Conservation (phyloP, 2,888 invertebrate species). For the Eupithecia inturbata region DNA sequence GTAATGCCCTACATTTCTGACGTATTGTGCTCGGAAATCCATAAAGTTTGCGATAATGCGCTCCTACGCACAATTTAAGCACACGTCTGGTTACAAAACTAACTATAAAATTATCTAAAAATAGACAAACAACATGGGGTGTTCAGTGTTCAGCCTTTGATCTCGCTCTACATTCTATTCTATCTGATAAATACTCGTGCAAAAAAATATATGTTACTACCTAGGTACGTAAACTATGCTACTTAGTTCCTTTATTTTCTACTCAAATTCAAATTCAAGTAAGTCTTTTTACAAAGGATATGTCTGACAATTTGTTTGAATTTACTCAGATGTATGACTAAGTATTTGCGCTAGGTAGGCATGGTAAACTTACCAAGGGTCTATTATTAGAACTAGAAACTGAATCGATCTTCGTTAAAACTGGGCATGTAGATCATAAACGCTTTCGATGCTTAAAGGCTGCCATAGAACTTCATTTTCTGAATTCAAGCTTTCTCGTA, state of each 20-base stretch:
- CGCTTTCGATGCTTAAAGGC: background rate
- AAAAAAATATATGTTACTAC: background rate
- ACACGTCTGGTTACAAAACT: constrained; percentile 25
- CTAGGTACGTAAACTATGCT: background rate
- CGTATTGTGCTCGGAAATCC: constrained; percentile 33
- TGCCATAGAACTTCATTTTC: background rate
- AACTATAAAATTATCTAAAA: background rate
- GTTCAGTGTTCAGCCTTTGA: background rate
- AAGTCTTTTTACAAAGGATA: too few relatives aligned
- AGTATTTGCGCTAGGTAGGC: background rate
- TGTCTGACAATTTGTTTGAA: too few relatives aligned
- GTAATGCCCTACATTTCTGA: constrained; percentile 40
- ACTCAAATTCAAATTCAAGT: too few relatives aligned
- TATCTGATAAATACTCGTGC: background rate
- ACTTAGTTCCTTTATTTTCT: background rate
- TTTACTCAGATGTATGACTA: background rate
- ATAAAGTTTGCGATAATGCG: constrained; percentile 45
- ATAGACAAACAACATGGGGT: background rate
- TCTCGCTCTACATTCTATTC: background rate
- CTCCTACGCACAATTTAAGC: constrained; percentile 42
- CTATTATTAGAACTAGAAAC: background rate
- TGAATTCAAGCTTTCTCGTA: background rate
- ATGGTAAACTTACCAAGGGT: background rate
- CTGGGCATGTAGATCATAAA: background rate
- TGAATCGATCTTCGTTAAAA: background rate